Base-by-base conservation (phyloP, 2,797 vertebrate species). In the Aeoliscus strigatus region DNA sequence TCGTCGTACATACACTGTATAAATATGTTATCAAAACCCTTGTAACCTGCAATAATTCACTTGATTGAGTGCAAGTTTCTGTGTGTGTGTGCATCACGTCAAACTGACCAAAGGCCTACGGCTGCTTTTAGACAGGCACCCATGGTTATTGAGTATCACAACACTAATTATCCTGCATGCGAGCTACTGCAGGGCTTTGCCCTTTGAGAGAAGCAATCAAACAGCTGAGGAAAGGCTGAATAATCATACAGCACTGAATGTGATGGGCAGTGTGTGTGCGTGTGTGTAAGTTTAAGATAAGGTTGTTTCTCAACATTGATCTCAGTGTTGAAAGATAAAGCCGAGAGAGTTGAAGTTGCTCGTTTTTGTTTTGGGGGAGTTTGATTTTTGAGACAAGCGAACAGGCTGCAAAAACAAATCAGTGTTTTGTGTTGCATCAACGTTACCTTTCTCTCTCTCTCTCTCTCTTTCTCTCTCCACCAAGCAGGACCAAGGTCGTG, bases 171-270 rank as follows among this genome's bases (percentile, higher is more conserved):
- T 82, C 75, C 64, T 69, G 74, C 76, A 78, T 71, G 73, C 82
- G 71, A 70, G 65, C 76, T 62, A 83, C 72, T 77, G 77, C 72
- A 26, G 75, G 63, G 79, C 79, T 82, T 69, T 85, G 86, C 75
- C 82, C 86, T 86, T 84, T 82, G 79, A 86, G 79, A 77, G 80
- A 76, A 67, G 74, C 85, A 82, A 87, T 86, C 86, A 87, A 87
- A 86, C 79, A 87, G 75, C 79, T 82, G 81, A 82, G 73, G 69
- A 82, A 75, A 83, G 74, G 73, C 73, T 77, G 73, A 85, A 84
- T 85, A 87, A 87, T 86, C 83, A 81, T 47, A 29, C 58, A 14
- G 67, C 69, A 25, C 35, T 35, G 37, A 61, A 57, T 69, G 47
- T 73, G 71, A 71, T 63, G 60, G 53, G 50, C 49, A 37, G 1